A percentile compares a stretch with the other conserved stretches of the same genome.
Conservation (phyloP, 2,797 vertebrate species). For the Psittacula echo region DNA sequence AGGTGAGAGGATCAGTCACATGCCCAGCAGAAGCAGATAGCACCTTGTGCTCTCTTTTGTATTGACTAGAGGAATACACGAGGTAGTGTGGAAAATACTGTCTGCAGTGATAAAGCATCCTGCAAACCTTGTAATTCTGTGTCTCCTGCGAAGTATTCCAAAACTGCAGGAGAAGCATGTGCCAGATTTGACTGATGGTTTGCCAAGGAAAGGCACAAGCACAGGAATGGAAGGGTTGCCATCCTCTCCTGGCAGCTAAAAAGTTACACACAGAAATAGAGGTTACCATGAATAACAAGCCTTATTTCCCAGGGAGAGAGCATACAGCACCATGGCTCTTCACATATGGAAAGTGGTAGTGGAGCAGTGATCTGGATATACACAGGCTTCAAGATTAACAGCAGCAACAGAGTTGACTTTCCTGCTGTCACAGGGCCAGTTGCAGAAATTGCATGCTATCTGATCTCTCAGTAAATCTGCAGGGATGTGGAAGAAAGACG, state of each 20-base stretch:
- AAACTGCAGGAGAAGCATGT: neutral
- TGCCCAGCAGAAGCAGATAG: neutral
- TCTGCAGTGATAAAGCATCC: slow-evolving; percentile 29
- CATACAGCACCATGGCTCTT: neutral
- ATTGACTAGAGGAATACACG: neutral
- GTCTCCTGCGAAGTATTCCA: slow-evolving; percentile 2
- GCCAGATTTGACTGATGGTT: neutral
- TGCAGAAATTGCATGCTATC: neutral
- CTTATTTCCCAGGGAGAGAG: neutral
- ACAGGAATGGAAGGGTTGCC: neutral
- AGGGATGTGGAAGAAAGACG: neutral
- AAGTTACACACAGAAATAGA: neutral
- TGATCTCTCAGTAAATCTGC: neutral
- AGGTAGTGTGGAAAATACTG: neutral
- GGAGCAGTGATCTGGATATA: neutral
- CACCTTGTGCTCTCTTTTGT: neutral
- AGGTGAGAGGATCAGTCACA: neutral
- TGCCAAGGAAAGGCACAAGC: neutral
- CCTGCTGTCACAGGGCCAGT: neutral
- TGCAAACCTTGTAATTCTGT: slow-evolving; percentile 31
- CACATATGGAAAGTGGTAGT: neutral
- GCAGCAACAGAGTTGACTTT: neutral
- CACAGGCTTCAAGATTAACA: neutral
- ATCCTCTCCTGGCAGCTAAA: neutral
- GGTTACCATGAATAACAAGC: neutral